Conservation (phyloP, 2,113 vertebrate species). For the Scolopax mira region DNA sequence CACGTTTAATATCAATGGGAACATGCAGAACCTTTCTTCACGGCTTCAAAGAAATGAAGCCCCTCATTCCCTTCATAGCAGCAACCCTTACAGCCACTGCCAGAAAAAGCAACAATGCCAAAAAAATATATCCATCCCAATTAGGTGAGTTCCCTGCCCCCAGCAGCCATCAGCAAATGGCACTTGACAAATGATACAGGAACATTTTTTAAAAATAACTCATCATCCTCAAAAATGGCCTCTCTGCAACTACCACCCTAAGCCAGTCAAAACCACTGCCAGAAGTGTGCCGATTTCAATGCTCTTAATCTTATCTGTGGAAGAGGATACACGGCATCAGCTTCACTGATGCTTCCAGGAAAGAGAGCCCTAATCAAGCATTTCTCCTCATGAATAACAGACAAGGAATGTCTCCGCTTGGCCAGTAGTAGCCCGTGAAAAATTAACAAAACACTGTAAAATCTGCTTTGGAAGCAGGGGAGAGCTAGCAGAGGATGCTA, state of each 20-base stretch:
- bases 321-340: constrained; percentile 41
- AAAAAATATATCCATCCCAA: neutral
- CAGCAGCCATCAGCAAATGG: rapidly evolving
- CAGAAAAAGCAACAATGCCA: neutral
- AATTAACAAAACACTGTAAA: constrained; percentile 40
- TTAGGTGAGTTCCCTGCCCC: neutral
- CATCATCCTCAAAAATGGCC: neutral
- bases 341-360: constrained; percentile 37
- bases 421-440: constrained; percentile 34
- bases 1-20: neutral
- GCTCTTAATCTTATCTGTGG: constrained; percentile 45
- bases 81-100: neutral
- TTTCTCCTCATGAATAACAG: constrained; percentile 49
- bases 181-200: neutral
- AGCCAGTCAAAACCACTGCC: constrained; percentile 15
- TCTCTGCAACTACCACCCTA: neutral
- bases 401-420: neutral
- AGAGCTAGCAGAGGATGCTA: neutral
- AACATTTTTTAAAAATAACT: neutral
- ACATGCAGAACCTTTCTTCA: neutral
- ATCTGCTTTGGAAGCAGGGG: neutral
- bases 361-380: constrained; percentile 43
- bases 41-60: neutral
- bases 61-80: neutral
- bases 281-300: neutral